Evolutionary conservation across 2,797 vertebrate genomes (phyloP).

Genomic region (Pseudomugil gertrudae): DNA sequence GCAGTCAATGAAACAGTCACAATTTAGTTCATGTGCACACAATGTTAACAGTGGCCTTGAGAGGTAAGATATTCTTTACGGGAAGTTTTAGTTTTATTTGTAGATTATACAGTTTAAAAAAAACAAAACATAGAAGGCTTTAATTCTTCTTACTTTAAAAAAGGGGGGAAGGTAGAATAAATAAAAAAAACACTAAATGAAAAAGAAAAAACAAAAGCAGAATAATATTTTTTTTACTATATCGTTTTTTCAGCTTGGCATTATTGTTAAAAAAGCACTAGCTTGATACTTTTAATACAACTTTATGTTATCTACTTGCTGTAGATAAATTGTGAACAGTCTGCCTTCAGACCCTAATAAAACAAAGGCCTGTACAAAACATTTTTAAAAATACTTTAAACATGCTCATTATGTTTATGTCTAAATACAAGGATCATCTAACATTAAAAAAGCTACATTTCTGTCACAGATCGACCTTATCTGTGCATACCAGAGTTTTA

Average conservation of each 20-base stretch:
- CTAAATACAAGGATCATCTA: background rate
- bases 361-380: no score
- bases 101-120: background rate
- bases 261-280: background rate
- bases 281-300: background rate
- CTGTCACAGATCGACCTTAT: background rate
- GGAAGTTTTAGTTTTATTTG: background rate
- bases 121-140: background rate
- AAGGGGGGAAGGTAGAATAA: background rate
- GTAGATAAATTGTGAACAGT: background rate
- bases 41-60: conserved; percentile 35
- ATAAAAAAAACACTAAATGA: background rate
- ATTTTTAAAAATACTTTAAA: no score
- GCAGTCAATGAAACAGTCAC: conserved; percentile 65
- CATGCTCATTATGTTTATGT: background rate
- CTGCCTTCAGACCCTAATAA: background rate
- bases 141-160: background rate
- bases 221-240: background rate
- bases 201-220: background rate
- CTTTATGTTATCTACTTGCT: background rate
- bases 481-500: background rate
- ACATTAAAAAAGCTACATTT: background rate
- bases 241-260: background rate
- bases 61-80: background rate
- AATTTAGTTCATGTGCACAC: conserved; percentile 42